Base-by-base conservation (phyloP, 1,140 invertebrate genomes). In the Galleria mellonella region DNA sequence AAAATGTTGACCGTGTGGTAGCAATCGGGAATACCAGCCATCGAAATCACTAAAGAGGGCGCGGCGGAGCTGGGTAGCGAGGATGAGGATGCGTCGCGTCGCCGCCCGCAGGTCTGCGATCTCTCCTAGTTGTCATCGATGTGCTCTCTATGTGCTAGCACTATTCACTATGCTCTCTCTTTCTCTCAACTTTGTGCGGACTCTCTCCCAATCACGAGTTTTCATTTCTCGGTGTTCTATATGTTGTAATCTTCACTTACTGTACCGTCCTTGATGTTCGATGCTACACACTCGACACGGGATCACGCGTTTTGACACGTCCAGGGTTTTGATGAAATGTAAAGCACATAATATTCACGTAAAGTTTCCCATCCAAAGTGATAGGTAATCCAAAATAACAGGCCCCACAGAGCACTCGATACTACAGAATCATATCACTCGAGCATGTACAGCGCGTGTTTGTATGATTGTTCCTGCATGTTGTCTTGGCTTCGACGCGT, bases 11-110 rank as follows among this genome's bases (percentile, higher is more conserved):
- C 61, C 64, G 57, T 83, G 68, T 79, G 73, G 79, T 84, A 84
- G 83, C 78, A 84, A 77, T 81, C 81, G 69, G 83, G 82, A 64
- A 86, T 86, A 76, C 78, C 81, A 86, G 90, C 90, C 75, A 89
- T 92, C 88, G 95, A 96, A 91, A 96, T 97, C 68, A 96, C 94
- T 59, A 94, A 94, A 89, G 94, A 96, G 82, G 91, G 92, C 47
- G 72, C 74, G 40, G 56, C 68, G 73, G 83, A 83, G 72, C 71
- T 83, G 69, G 68, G 82, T 70, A 86, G 85, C 57, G 88, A 89
- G 62, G 88, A 90, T 56, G 88, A 89, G 62, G 87, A 88, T 48
- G 66, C 83, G 42, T 57, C 77, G 67, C 74, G 72, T 35, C 78
- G 78, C 64, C 73, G 77, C 52, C 84, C 79, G 60, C 87, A 90